Conservation (phyloP, 1,140 invertebrate species). For the Zaprionus vittiger region DNA sequence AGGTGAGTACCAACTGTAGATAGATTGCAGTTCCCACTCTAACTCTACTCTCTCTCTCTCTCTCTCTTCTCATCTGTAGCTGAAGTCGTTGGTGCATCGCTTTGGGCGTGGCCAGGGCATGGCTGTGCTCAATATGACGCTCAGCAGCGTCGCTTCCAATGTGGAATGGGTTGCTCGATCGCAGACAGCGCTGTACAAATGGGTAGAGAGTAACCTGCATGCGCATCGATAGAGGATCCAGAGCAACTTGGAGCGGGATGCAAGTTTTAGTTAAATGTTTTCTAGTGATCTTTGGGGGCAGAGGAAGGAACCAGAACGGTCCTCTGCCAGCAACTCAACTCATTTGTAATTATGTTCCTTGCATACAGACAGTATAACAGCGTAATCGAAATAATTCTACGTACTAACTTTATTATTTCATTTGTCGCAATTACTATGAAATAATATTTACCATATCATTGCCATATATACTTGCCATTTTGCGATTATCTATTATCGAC, state of each 20-base stretch:
- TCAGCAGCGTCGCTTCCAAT: slow-evolving; percentile 83
- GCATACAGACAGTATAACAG: slow-evolving; percentile 34
- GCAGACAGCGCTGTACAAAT: slow-evolving; percentile 81
- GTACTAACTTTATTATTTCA: slow-evolving; percentile 26
- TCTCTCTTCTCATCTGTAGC: slow-evolving; percentile 36
- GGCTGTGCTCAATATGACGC: slow-evolving; percentile 82
- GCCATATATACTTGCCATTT: slow-evolving; percentile 54
- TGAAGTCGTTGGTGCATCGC: slow-evolving; percentile 82
- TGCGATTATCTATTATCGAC: slow-evolving; percentile 31
- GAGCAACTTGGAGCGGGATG: slow-evolving; percentile 3
- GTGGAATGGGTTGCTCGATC: slow-evolving; percentile 84
- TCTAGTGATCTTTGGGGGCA: slow-evolving; percentile 1
- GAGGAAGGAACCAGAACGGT: not conserved
- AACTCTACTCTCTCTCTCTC: not conserved
- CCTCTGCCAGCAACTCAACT: slow-evolving; percentile 27
- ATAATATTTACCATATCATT: slow-evolving; percentile 78
- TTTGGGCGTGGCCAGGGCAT: slow-evolving; percentile 83
- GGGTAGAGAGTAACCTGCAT: slow-evolving; percentile 81
- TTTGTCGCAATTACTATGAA: slow-evolving; percentile 41
- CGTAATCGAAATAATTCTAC: slow-evolving; percentile 37
- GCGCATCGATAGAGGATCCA: slow-evolving; percentile 67
- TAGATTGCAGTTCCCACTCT: not conserved
- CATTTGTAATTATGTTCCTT: slow-evolving; percentile 82
- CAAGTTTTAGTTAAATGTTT: slow-evolving; percentile 46
- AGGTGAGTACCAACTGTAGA: slow-evolving; percentile 85